Conservation (phyloP, 2,888 invertebrate genomes). For the Drosophila tanythrix region DNA sequence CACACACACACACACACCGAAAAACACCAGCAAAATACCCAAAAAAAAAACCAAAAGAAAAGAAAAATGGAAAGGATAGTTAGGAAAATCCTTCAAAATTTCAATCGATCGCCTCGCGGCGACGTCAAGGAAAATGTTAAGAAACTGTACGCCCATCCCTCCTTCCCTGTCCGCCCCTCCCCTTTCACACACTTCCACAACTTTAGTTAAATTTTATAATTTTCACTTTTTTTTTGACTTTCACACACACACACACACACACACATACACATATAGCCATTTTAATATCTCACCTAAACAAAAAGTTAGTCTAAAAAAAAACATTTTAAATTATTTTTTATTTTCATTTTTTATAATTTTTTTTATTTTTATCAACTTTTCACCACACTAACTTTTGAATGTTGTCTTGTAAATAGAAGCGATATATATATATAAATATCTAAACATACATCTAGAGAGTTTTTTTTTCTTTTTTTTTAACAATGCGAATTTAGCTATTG, state of each 20-base stretch:
- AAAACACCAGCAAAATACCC: slow-evolving; percentile 6
- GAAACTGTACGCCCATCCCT: not conserved
- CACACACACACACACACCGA: slow-evolving; percentile 10
- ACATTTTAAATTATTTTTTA: slow-evolving; percentile 20
- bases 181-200: not conserved
- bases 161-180: not conserved
- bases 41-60: slow-evolving; percentile 2
- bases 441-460: slow-evolving; percentile 26
- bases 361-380: slow-evolving; percentile 18
- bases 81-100: slow-evolving; percentile 25
- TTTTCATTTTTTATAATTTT: slow-evolving; percentile 2
- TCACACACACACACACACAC: not conserved
- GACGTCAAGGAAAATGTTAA: slow-evolving; percentile 32
- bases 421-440: slow-evolving; percentile 30
- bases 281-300: slow-evolving; percentile 6
- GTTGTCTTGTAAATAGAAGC: slow-evolving; percentile 48
- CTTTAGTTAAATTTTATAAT: slow-evolving; percentile 63
- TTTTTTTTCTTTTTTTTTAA: slow-evolving; percentile 37
- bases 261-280: not conserved
- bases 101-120: slow-evolving; percentile 55
- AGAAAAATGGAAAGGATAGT: not conserved
- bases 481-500: slow-evolving; percentile 74
- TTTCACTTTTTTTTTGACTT: slow-evolving; percentile 21
- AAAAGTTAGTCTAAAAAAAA: slow-evolving; percentile 32
- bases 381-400: slow-evolving; percentile 15